phyloP scores from a whole-genome alignment of 2,797 vertebrate genomes.

The Rhincodon typus region DNA sequence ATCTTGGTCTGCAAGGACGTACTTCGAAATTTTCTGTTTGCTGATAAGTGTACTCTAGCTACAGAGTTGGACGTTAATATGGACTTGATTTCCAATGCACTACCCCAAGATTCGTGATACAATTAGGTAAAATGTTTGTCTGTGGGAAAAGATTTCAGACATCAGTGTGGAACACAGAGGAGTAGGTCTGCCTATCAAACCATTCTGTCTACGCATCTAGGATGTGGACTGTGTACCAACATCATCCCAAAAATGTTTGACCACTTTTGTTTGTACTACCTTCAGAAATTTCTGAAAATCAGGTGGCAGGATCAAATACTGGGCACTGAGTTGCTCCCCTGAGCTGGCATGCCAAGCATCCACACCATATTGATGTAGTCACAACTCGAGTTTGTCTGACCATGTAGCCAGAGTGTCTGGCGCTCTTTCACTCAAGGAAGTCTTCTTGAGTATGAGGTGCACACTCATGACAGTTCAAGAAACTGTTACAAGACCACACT shows the following conservation, averaged over 20 bases:
- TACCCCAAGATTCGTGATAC: too few species aligned
- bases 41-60: too few species aligned
- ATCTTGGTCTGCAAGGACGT: too few species aligned
- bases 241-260: not conserved
- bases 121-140: too few species aligned
- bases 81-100: too few species aligned
- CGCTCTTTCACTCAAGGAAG: too few species aligned
- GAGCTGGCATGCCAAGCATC: not conserved
- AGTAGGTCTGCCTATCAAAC: not conserved
- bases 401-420: too few species aligned
- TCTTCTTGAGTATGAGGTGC: not conserved
- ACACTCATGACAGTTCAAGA: not conserved
- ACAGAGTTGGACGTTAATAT: too few species aligned
- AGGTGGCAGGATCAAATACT: not conserved
- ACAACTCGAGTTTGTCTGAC: not conserved
- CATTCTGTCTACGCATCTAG: not conserved
- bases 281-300: not conserved
- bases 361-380: not conserved
- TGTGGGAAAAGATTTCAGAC: not conserved
- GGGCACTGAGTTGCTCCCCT: not conserved
- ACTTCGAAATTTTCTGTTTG: too few species aligned
- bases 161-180: not conserved
- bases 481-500: not conserved
- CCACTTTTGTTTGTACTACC: not conserved
- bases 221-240: not conserved